Base-by-base conservation (phyloP, 2,113 vertebrate genomes). In the Grantiella picta region DNA sequence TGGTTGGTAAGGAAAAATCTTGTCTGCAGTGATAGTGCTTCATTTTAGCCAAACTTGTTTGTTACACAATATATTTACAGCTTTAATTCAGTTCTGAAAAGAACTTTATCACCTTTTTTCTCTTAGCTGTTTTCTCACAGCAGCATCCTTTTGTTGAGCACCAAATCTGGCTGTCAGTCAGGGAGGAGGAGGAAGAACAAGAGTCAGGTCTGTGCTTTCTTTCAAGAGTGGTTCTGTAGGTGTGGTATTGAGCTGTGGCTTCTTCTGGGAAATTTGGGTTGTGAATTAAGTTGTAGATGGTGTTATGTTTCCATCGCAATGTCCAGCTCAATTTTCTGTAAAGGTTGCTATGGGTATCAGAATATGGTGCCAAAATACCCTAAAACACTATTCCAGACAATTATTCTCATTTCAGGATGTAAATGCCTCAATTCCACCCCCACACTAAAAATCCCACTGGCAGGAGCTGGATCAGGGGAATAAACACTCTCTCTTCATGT, bases 291-390 rank as follows among this genome's bases (percentile, higher is more conserved):
- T 82, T 72, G 35, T 86, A 64, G 82, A 52, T 54, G 40, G 56
- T 90, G 71, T 64, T 90, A 85, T 68, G 36, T 96, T 96, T 96
- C 92, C 79, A 86, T 61, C 24, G 31, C 68, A 70, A 77, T 21
- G 78, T 93, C 79, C 82, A 88, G 64, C 33, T 86, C 47, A 49
- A 21, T 85, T 88, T 94, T 91, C 82, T 85, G 33, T 73, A 45
- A 70, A 40, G 77, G 84, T 90, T 76, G 29, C 70, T 91, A 80
- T 65, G 71, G 71, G 54, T 91, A 88, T 86, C 63, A 88, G 79
- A 85, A 80, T 20, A 59, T 6, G 33, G 42, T 90, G 66, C 66
- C 85, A 87, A 90, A 73, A 60, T 50, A 91, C 91, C 87, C 75
- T 77, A 88, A 96, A 69, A 33, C 59, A 27, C 49, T 91, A 29